phyloP scores from a whole-genome alignment of 2,888 invertebrate species.

The Invenusta paracnida region DNA sequence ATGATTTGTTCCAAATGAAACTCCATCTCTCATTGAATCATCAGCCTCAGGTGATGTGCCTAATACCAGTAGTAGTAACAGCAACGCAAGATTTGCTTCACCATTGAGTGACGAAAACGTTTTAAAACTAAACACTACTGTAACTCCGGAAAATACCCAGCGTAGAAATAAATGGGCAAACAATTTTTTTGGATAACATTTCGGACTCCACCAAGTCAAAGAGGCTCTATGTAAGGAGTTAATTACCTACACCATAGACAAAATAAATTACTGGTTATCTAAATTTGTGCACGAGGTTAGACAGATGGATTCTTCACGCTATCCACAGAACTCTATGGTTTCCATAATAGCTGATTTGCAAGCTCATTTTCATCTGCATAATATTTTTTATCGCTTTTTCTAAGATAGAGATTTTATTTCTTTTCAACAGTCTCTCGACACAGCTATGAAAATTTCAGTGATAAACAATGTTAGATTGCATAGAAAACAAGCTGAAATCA shows the following conservation, averaged over 20 bases:
- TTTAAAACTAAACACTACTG: neutral
- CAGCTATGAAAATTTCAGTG: neutral
- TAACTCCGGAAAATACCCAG: neutral
- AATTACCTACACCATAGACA: neutral
- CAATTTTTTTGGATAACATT: neutral
- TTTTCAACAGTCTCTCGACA: neutral
- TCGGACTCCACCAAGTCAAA: neutral
- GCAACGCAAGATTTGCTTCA: neutral
- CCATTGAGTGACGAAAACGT: neutral
- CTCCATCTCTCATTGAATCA: neutral
- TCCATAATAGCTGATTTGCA: slow-evolving; percentile 11
- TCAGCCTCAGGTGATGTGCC: neutral
- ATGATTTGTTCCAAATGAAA: neutral
- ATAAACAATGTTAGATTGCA: neutral
- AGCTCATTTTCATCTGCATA: neutral
- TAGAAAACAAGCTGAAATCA: neutral
- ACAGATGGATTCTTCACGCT: neutral
- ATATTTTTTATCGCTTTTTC: neutral
- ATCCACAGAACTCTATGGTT: neutral
- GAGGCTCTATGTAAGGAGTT: neutral
- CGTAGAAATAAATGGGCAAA: neutral
- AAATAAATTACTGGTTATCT: neutral
- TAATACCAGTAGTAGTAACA: neutral
- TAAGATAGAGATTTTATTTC: no score
- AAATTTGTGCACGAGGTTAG: neutral